These are phyloP conservation scores for Huso huso DNA, from an alignment of 2,797 vertebrate genomes.

Conservation along the genomic window DNA sequence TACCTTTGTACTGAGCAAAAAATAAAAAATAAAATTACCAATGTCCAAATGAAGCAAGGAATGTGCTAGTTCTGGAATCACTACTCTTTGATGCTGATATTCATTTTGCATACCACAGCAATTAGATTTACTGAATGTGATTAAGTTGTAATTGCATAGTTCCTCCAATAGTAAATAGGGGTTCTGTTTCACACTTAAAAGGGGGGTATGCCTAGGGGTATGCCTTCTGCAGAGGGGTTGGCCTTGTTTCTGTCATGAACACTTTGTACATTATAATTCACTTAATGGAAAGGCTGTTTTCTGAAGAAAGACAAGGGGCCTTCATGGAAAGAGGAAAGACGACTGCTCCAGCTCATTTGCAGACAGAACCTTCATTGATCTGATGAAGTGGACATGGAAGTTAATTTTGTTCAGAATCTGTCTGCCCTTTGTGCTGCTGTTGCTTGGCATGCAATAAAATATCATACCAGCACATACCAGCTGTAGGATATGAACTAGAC, in stretches of 20 bases:
- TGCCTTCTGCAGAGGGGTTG: background rate
- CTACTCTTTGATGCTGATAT: background rate
- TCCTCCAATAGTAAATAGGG: background rate
- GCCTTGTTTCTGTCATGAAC: slow-evolving; percentile 7
- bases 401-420: background rate
- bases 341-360: background rate
- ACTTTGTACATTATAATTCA: slow-evolving; percentile 9
- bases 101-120: background rate
- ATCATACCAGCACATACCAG: background rate
- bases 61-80: no score
- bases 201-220: background rate
- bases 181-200: background rate
- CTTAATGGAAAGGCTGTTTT: slow-evolving; percentile 7
- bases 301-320: background rate
- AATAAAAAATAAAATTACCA: no score
- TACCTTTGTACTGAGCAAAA: no score
- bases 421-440: background rate
- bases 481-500: background rate
- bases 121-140: background rate
- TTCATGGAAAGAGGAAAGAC: background rate
- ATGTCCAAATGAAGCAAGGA: no score
- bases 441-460: background rate
- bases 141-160: background rate
- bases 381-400: background rate
- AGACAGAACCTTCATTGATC: slow-evolving; percentile 1